Base-by-base conservation (phyloP, 92 coral and sea anemone species). In the Epizoanthus stellaris region DNA sequence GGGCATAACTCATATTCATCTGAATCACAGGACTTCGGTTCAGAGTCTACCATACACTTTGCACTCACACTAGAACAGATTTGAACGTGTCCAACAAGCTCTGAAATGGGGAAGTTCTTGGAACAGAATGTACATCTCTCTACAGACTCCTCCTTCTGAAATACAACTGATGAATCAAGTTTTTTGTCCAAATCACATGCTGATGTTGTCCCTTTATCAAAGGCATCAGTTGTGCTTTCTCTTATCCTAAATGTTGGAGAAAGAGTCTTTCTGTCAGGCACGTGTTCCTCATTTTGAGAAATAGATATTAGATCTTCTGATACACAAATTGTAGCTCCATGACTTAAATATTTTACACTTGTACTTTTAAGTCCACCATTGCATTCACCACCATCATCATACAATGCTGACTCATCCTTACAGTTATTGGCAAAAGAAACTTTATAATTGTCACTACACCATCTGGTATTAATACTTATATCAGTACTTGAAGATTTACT, bases 51-150 rank as follows among this genome's bases (percentile, higher is more conserved):
- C 36, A 65, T 3, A 0, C 63, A 45, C 14, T 79, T 45, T 53
- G 82, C 80, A 65, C 80, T 87, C 23, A 47, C 34, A 45, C 61
- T 64, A 56, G 89, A 85, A 63, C 91, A 88, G 47, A 23, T 54
- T 20, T 82, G 34, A 13, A 60, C 81, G 52, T 88, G 91, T 17
- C 4, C 25, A 61, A 85, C 59, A 19, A 88, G 89, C 20, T 84
- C 89, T 11, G 86, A 42, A 11, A 85, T 6, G 9, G 86, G 88
- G 57, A 84, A 64, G 12, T 45, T 40, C 42, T 5, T 86, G 47
- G 89, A 70, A 57, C 91, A 88, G 62, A 76, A 88, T 21, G 91
- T 85, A 17, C 91, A 88, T 56, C 91, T 76, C 80, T 85, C 91
- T 23, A 36, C 47, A 8, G 91, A 85, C 34, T 85, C 89, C 52